Percentiles rank a stretch among this genome's conserved stretches.
These are phyloP conservation scores for Misgurnus anguillicaudatus DNA, from an alignment of 2,113 vertebrate species.

Conservation along the genomic window DNA sequence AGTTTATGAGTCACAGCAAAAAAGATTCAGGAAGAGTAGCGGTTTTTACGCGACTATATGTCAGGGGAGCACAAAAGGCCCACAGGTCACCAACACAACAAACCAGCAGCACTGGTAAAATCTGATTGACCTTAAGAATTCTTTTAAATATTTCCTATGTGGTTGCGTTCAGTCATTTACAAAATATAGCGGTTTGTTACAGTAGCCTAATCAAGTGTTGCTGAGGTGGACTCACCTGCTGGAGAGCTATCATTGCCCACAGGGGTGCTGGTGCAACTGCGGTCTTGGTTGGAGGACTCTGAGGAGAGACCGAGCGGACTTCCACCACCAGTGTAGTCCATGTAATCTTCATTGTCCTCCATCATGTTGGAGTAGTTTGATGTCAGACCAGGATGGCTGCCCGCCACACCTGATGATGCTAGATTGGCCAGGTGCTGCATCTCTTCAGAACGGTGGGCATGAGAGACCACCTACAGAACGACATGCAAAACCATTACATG, in stretches of 20 bases:
- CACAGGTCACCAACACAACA: conserved; percentile 4
- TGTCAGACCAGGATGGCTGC: conserved; percentile 67
- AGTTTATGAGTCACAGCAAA: conserved; percentile 39
- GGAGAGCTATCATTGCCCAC: conserved; percentile 92
- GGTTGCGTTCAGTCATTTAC: background rate
- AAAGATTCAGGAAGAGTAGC: conserved; percentile 35
- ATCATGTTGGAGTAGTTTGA: conserved; percentile 77
- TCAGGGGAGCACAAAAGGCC: conserved; percentile 29
- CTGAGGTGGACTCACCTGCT: conserved; percentile 85
- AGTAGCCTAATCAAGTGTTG: no score
- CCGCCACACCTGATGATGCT: conserved; percentile 65
- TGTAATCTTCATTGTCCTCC: conserved; percentile 90
- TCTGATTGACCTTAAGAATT: conserved; percentile 3
- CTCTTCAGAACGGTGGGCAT: conserved; percentile 70
- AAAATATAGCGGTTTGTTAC: no score
- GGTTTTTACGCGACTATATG: conserved; percentile 5
- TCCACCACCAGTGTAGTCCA: conserved; percentile 88
- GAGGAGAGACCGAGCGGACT: conserved; percentile 92
- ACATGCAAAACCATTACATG: conserved; percentile 1
- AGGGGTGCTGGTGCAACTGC: conserved; percentile 97
- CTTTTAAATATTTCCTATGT: background rate
- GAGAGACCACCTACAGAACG: conserved; percentile 71
- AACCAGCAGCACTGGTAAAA: background rate
- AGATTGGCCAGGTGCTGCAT: conserved; percentile 71
- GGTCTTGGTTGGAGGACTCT: conserved; percentile 94